Conservation (phyloP, 2,888 invertebrate genomes). For the Atrina japonica region DNA sequence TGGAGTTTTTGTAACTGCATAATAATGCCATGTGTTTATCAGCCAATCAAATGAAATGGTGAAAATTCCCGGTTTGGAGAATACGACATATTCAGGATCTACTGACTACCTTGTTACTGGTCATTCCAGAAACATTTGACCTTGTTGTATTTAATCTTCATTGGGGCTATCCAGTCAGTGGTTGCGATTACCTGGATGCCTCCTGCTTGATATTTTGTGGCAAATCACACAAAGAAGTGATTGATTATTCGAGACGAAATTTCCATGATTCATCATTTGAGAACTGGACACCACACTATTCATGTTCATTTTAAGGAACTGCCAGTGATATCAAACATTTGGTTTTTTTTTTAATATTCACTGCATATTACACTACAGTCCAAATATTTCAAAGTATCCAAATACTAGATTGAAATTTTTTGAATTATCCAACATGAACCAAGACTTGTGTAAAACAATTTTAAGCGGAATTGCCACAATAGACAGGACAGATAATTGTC, state of each 20-base stretch:
- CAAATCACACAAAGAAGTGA: background rate
- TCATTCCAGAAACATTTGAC: conserved; percentile 59
- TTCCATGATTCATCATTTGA: conserved; percentile 49
- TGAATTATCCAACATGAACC: conserved; percentile 50
- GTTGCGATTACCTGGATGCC: conserved; percentile 60
- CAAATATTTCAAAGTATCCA: conserved; percentile 61
- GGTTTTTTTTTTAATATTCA: conserved; percentile 65
- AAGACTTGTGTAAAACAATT: conserved; percentile 63
- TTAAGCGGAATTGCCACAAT: conserved; percentile 51
- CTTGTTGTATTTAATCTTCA: conserved; percentile 62
- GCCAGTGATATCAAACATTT: conserved; percentile 57
- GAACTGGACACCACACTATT: conserved; percentile 64
- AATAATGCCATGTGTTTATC: background rate
- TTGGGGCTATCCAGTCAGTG: conserved; percentile 61
- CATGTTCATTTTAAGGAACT: conserved; percentile 55
- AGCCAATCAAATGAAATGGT: conserved; percentile 1
- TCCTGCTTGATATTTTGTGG: conserved; percentile 56
- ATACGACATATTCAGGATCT: conserved; percentile 50
- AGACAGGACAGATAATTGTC: conserved; percentile 60
- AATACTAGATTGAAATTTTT: conserved; percentile 64
- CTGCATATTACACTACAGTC: conserved; percentile 58
- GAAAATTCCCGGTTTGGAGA: conserved; percentile 36
- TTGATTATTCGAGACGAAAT: conserved; percentile 60
- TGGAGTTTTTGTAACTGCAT: no score
- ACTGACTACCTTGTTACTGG: conserved; percentile 56